A percentile compares a stretch with the other conserved stretches of the same genome.
phyloP scores from a whole-genome alignment of 53 echinoderm and acorn worm genomes.

The Stichopus horrens region DNA sequence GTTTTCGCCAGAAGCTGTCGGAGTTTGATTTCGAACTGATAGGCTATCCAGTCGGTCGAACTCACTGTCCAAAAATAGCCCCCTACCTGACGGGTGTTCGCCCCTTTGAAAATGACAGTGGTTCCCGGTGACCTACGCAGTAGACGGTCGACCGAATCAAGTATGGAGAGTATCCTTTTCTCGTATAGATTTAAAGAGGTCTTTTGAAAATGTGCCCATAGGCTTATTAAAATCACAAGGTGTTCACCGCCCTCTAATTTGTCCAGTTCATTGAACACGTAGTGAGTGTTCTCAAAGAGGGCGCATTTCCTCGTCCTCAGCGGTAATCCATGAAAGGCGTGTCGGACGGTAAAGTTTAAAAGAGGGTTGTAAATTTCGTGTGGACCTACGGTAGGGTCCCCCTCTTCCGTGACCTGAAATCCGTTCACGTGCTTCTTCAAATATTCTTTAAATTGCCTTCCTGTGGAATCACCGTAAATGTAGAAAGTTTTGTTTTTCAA shows the following conservation, averaged over 20 bases:
- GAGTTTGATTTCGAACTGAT: conserved; percentile 6
- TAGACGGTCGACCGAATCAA: background rate
- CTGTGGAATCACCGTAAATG: background rate
- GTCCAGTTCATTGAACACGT: conserved; percentile 15
- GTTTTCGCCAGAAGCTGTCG: no score
- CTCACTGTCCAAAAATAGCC: background rate
- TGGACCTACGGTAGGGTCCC: background rate
- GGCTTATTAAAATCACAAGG: background rate
- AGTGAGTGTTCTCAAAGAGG: background rate
- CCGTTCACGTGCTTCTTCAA: background rate
- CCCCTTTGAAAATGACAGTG: conserved; percentile 19
- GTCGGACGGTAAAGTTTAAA: background rate
- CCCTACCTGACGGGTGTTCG: background rate
- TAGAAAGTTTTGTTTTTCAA: background rate
- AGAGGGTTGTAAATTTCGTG: background rate
- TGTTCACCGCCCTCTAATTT: conserved; percentile 2
- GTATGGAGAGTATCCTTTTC: background rate
- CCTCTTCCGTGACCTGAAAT: background rate
- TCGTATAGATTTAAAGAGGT: conserved; percentile 2
- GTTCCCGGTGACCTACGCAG: background rate
- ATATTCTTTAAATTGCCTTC: conserved; percentile 3
- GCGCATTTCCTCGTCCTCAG: background rate
- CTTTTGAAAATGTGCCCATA: conserved; percentile 31
- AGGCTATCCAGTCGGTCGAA: conserved; percentile 17
- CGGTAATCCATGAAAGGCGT: background rate